Base-by-base conservation (phyloP, 2,888 invertebrate genomes). In the Schizaphis graminum region DNA sequence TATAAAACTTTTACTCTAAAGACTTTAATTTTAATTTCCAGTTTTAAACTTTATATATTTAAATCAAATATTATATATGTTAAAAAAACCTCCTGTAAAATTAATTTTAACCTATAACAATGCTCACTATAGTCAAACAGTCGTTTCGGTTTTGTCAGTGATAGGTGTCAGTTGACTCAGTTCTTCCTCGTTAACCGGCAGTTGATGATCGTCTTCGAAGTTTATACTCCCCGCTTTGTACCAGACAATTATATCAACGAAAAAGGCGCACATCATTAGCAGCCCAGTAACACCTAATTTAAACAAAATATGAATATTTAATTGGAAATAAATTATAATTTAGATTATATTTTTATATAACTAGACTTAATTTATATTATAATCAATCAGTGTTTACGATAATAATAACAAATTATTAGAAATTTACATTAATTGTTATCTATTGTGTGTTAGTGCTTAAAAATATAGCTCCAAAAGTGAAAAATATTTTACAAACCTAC, bases 221-320 rank as follows among this genome's bases (percentile, higher is more conserved):
- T 96, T 97, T 95, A 98, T 98, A 95, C 97, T 97, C 94, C 98
- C 97, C 87, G 98, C 98, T 96, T 98, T 98, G 95, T 97, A 97
- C 98, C 98, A 98, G 56, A 99, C 98, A 91, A 98, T 97, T 95
- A 98, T 96, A 96, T 99, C 99, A 96, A 98, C 98, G 95, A 98
- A 96, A 96, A 98, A 98, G 94, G 98, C 99, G 94, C 98, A 96
- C 95, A 98, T 97, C 97, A 99, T 97, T 95, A 99, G 97, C 56
- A 97, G 97, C 91, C 98, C 98, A 0, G 98, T 98, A 94, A 98
- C 97, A 95, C 98, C 98, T 98, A 96, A 0, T 96, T 95, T 44
- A 26, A 44, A 89, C 28, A 44, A 44, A 56, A 61, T 35, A 35
- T 7, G 47, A 44, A 44, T 24, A 89, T 3, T 61, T 26, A 16